Percentiles rank a stretch among this genome's conserved stretches.
Evolutionary conservation across 2,113 vertebrate species (phyloP).

Genomic region (Zapus hudsonius): DNA sequence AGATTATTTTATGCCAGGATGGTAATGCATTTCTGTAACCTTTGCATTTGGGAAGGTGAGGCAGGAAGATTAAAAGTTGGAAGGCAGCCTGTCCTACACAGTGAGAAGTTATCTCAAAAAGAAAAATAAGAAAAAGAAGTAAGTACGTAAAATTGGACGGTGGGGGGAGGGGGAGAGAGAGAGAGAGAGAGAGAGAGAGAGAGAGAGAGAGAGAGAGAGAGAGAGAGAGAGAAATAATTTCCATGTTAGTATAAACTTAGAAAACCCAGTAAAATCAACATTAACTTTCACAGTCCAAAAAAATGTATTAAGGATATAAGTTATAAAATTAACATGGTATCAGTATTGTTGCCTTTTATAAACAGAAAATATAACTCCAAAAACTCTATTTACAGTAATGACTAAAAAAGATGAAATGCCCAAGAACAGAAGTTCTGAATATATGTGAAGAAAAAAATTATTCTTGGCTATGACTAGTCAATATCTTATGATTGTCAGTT

Average conservation of each 20-base stretch:
- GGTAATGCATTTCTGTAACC: neutral
- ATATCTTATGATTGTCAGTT: conserved; percentile 6
- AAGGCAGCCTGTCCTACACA: neutral
- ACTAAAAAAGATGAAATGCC: conserved; percentile 16
- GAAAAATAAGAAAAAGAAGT: too few relatives aligned
- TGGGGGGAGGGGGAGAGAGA: too few relatives aligned
- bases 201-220: neutral
- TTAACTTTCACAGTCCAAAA: neutral
- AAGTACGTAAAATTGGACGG: too few relatives aligned
- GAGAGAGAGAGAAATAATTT: neutral
- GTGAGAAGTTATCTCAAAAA: neutral
- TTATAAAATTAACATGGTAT: conserved; percentile 36
- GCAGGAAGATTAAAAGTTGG: neutral
- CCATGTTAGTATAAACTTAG: neutral
- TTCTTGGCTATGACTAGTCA: neutral
- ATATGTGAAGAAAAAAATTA: neutral
- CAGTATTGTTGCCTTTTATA: conserved; percentile 3
- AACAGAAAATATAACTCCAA: conserved; percentile 29
- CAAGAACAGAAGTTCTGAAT: conserved; percentile 28
- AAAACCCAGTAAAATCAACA: conserved; percentile 41
- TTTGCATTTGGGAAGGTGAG: neutral
- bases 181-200: conserved; percentile 41
- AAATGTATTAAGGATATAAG: conserved; percentile 22
- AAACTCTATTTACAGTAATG: neutral
- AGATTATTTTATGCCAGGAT: neutral